These are phyloP conservation scores for Podiceps cristatus DNA, from an alignment of 2,113 vertebrate genomes.

Conservation along the genomic window DNA sequence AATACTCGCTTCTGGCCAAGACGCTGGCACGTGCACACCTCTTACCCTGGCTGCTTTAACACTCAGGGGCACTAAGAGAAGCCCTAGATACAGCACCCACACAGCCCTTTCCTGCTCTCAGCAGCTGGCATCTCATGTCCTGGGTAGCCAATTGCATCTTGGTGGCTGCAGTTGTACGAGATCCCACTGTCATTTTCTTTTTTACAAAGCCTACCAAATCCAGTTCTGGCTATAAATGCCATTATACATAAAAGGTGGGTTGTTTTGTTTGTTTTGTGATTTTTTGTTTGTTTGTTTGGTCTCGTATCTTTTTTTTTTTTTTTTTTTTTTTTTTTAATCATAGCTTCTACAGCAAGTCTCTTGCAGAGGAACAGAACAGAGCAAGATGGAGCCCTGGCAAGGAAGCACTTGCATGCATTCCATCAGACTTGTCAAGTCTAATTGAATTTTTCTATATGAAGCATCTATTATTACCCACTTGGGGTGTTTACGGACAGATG, in stretches of 20 bases:
- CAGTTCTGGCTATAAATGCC: not conserved
- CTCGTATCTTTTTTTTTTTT: too few relatives aligned
- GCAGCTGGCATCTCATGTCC: not conserved
- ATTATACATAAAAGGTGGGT: not conserved
- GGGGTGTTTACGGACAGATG: conserved; percentile 9
- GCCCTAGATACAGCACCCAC: not conserved
- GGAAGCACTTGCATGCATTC: conserved; percentile 2
- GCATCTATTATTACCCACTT: conserved; percentile 20
- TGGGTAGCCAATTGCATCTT: not conserved
- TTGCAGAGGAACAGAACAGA: conserved; percentile 12
- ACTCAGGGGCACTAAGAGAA: not conserved
- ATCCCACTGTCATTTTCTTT: not conserved
- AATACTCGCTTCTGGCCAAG: not conserved
- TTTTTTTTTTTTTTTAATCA: too few relatives aligned
- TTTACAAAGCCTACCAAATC: not conserved
- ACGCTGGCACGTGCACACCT: not conserved
- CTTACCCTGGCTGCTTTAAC: not conserved
- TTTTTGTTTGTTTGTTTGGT: too few relatives aligned
- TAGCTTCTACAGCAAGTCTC: not conserved
- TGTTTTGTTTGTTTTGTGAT: too few relatives aligned
- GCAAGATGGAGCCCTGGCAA: not conserved
- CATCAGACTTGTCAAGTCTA: conserved; percentile 8
- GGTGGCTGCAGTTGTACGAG: not conserved
- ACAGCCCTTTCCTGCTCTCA: not conserved
- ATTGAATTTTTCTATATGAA: conserved; percentile 37